Evolutionary conservation across 1,140 invertebrate genomes (phyloP), one percentile per base, ranked within the genome.

Genomic region (Drosophila equinoxialis): DNA sequence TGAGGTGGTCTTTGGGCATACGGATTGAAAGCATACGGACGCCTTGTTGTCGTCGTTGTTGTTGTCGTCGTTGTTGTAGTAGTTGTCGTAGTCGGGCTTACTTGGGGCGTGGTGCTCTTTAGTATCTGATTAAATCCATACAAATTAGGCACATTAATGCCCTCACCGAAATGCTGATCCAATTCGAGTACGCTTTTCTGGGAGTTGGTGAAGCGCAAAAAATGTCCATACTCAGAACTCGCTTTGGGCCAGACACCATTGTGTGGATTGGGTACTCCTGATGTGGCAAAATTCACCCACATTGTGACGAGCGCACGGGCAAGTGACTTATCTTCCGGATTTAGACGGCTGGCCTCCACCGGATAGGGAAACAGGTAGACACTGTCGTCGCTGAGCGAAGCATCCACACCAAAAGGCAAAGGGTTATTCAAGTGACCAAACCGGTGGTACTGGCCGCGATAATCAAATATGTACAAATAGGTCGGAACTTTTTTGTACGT

Each of bases 351-450:
- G 8, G 75, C 71, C 30, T 90, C 80, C 35, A 33, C 42, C 1
- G 91, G 91, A 59, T 92, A 92, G 3, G 91, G 91, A 14, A 92
- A 92, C n/a, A 92, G 51, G 37, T 91, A 92, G 8, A 92, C 90
- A 10, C 82, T 89, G 42, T 92, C 91, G 48, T 92, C 91, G 59
- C 91, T 92, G 2, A 92, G 78, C 11, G 87, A 90, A 8, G 91
- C 90, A 54, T 92, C 91, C 39, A 83, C 70, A 1, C 65, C 89
- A 20, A 90, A 92, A 7, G 91, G 91, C 42, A 91, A 54, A 0
- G 83, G 81, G 51, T 65, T 91, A 0, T 45, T 13, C 20, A 91
- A 33, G 41, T 90, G 73, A 0, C 64, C 77, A 42, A 91, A 92
- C 14, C 91, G 80, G 70, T 89, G 91, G 62, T 81, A 60, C 62